Base-by-base conservation (phyloP, 1,140 invertebrate genomes). In the Elymnias hypermnestra region DNA sequence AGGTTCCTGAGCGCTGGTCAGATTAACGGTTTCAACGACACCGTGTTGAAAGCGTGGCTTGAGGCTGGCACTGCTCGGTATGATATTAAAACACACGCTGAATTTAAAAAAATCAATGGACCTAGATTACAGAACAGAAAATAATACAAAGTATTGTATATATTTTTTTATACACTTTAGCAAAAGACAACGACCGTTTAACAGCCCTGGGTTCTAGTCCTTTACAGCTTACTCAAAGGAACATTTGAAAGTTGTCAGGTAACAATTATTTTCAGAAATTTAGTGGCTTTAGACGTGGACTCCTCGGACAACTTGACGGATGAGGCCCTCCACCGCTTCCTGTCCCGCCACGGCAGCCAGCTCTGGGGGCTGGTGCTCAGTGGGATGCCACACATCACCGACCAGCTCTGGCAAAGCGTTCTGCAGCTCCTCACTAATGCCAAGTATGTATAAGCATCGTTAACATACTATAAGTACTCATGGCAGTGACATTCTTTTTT, bases 381-480 rank as follows among this genome's bases (percentile, higher is more conserved):
- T 25, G 98, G 98, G 18, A 99, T 99, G 93, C 93, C 97, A 0
- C 98, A 99, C 72, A 94, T 99, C 56, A 97, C 97, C 0, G 98
- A 99, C 87, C 95, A 97, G 70, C 92, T 99, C 31, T 99, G 97
- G 96, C 94, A 95, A 78, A 93, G 94, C 56, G 93, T 98, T 19
- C 87, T 99, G 33, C 95, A 96, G 0, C 91, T 95, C 44, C 86
- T 99, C 4, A 94, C 91, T 38, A 97, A 98, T 77, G 93, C 95
- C 51, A 97, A 93, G 97, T 98, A 74, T 87, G 85, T 18, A 13
- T 15, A 36, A n/a, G n/a, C n/a, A n/a, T n/a, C n/a, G n/a, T n/a
- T n/a, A n/a, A n/a, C n/a, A n/a, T n/a, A n/a, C n/a, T n/a, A n/a
- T n/a, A n/a, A n/a, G n/a, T n/a, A n/a, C n/a, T n/a, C n/a, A n/a